Evolutionary conservation across 2,797 vertebrate genomes (phyloP), one percentile per base, ranked within the genome.

Genomic region (Arnoldichthys spilopterus): DNA sequence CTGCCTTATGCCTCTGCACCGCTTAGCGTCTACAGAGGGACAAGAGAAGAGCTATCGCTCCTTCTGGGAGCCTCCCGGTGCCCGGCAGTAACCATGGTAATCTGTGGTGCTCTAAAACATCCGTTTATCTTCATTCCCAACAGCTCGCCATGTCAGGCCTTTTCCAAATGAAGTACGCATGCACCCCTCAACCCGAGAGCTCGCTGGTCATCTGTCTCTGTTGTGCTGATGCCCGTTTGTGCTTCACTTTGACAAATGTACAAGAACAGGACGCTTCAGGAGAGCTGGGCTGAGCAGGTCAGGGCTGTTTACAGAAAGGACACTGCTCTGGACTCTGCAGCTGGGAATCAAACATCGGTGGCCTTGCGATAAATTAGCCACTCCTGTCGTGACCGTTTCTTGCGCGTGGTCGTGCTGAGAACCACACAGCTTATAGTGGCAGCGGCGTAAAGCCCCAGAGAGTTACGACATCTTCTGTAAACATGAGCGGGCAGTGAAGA

Each of bases 221-320:
- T 80, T 80, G 82, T 77, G 79, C 77, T 76, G 82, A 83, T 78
- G 84, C 86, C 85, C 85, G 80, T 87, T 85, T 80, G 88, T 80
- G 81, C 85, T 88, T 92, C 89, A 88, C 90, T 89, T 87, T 93
- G 91, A 93, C 90, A 92, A 92, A 94, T 92, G 88, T 83, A 90
- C 87, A 85, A 86, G 86, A 91, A 85, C 88, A 84, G 90, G 86
- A 86, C 47, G 77, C 87, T 90, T 85, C 85, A 89, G 89, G 81
- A 89, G 85, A 83, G 86, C 84, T 83, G 87, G 89, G 85, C 79
- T 77, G 85, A 85, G 80, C 83, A 82, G 85, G 86, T 88, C 91
- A 89, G 83, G 26, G 77, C 58, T 32, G 30, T 34, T 63, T 37
- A 63, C 32, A n/a, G 3, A 45, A 63, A 63, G 61, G 32, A 63